phyloP scores from a whole-genome alignment of 2,113 vertebrate genomes.

The Cichladusa arquata region DNA sequence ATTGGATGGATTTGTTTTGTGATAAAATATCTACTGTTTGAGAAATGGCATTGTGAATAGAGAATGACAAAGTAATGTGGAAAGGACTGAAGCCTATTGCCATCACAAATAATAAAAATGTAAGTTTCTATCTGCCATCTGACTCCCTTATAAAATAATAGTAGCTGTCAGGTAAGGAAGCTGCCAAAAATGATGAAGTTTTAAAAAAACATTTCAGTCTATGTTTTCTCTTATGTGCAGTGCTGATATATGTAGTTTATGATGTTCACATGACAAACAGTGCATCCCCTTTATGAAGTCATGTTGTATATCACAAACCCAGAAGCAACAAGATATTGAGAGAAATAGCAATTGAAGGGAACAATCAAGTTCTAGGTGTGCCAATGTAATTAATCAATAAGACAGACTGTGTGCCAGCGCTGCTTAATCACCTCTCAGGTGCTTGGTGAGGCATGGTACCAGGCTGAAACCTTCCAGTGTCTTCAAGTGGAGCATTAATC shows the following conservation, averaged over 20 bases:
- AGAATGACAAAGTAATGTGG: constrained; percentile 27
- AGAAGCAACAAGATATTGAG: background rate
- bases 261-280: background rate
- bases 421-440: background rate
- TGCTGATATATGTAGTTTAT: background rate
- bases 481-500: background rate
- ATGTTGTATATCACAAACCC: background rate
- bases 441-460: background rate
- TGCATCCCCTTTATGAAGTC: background rate
- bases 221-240: background rate
- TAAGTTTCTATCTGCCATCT: constrained; percentile 1
- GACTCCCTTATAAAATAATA: constrained; percentile 19
- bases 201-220: background rate
- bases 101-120: constrained; percentile 33
- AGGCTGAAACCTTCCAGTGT: background rate
- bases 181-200: background rate
- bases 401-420: background rate
- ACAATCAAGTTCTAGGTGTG: background rate
- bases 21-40: constrained; percentile 6
- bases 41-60: constrained; percentile 14
- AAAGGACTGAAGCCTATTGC: constrained; percentile 1
- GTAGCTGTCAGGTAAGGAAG: background rate
- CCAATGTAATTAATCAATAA: background rate
- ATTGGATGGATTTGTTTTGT: background rate
- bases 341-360: background rate